Percentiles rank a stretch among this genome's conserved stretches.
These are phyloP conservation scores for Cephus cinctus DNA, from an alignment of 1,140 invertebrate species.

Conservation along the genomic window DNA sequence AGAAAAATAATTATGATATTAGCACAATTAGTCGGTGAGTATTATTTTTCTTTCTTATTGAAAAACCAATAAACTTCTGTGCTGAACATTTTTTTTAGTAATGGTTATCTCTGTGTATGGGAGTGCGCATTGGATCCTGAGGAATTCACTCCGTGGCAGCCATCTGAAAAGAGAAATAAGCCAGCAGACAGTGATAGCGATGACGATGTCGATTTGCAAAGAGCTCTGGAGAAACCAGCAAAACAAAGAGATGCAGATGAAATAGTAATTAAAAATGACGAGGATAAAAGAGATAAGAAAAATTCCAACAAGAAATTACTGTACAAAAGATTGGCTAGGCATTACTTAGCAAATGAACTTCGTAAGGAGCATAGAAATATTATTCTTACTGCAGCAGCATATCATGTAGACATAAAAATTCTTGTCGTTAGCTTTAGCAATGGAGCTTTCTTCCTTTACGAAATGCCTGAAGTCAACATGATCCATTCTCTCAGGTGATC, in stretches of 20 bases:
- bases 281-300: slow-evolving; percentile 12
- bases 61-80: slow-evolving; percentile 8
- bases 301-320: slow-evolving; percentile 57
- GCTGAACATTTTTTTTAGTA: slow-evolving; percentile 42
- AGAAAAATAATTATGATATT: slow-evolving; percentile 79
- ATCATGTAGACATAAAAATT: slow-evolving; percentile 75
- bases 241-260: slow-evolving; percentile 31
- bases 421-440: slow-evolving; percentile 72
- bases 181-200: slow-evolving; percentile 52
- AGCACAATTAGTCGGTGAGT: slow-evolving; percentile 71
- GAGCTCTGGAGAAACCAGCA: slow-evolving; percentile 38
- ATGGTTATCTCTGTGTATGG: slow-evolving; percentile 82
- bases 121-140: slow-evolving; percentile 74
- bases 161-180: slow-evolving; percentile 53
- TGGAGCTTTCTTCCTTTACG: slow-evolving; percentile 87
- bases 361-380: slow-evolving; percentile 63
- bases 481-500: slow-evolving; percentile 82
- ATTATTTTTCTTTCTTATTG: slow-evolving; percentile 4
- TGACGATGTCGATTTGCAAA: slow-evolving; percentile 50
- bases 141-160: slow-evolving; percentile 59
- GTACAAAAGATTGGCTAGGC: slow-evolving; percentile 68
- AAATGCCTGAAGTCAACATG: slow-evolving; percentile 88
- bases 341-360: slow-evolving; percentile 72
- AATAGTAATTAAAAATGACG: slow-evolving; percentile 12
- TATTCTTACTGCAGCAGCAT: slow-evolving; percentile 73